Evolutionary conservation across 2,888 invertebrate genomes (phyloP).

Genomic region (Congeria kusceri): DNA sequence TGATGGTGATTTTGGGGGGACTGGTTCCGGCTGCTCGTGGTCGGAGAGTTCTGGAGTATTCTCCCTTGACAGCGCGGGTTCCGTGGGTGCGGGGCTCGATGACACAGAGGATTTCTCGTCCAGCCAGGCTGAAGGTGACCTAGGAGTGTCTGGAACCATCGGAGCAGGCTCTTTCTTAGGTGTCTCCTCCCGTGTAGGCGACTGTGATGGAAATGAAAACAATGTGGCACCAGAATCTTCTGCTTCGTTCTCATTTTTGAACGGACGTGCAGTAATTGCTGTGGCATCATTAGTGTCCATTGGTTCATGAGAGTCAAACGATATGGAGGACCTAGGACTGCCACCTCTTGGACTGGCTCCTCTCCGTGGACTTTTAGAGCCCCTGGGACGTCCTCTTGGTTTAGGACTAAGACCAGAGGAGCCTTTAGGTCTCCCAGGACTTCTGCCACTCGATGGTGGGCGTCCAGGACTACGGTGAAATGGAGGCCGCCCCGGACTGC

Average conservation of each 20-base stretch:
- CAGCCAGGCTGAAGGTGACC: neutral
- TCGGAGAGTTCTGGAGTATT: neutral
- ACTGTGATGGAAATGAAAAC: slow-evolving; percentile 50
- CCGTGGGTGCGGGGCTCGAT: slow-evolving; percentile 38
- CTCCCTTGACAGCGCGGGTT: slow-evolving; percentile 20
- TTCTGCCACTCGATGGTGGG: slow-evolving; percentile 46
- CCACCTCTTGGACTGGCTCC: slow-evolving; percentile 54
- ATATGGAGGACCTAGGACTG: slow-evolving; percentile 46
- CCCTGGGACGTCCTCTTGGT: slow-evolving; percentile 57
- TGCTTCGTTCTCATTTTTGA: slow-evolving; percentile 20
- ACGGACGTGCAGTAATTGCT: slow-evolving; percentile 8
- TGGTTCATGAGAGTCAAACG: slow-evolving; percentile 42
- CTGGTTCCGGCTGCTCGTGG: no score
- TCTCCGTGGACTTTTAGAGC: slow-evolving; percentile 60
- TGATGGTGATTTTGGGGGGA: no score
- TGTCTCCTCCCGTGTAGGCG: slow-evolving; percentile 9
- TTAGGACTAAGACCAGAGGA: slow-evolving; percentile 42
- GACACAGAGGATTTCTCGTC: slow-evolving; percentile 2
- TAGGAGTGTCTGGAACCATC: neutral
- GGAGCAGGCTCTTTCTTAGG: neutral
- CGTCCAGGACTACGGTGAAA: slow-evolving; percentile 53
- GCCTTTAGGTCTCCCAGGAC: slow-evolving; percentile 51
- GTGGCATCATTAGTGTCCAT: slow-evolving; percentile 25
- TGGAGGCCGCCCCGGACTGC: slow-evolving; percentile 55
- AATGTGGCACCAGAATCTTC: slow-evolving; percentile 52